Base-by-base conservation (phyloP, 2,113 vertebrate genomes). In the Hiodon alosoides region DNA sequence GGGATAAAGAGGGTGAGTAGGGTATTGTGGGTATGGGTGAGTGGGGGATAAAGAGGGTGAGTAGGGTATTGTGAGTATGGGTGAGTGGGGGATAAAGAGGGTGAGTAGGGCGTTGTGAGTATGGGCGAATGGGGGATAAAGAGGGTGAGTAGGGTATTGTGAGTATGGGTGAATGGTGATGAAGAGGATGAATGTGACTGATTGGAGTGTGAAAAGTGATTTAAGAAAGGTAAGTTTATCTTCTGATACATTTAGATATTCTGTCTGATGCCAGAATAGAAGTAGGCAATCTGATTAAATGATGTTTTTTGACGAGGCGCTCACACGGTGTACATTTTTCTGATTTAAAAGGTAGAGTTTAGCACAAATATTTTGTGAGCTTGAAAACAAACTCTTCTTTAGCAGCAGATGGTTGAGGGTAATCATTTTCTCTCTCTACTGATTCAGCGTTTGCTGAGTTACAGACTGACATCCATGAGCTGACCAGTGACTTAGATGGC, bases 381-480 rank as follows among this genome's bases (percentile, higher is more conserved):
- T 31, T 31, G 31, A 31, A 31, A 31, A 31, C 31, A 31, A 31
- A 31, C 31, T 31, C 31, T 31, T n/a, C 17, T 61, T 61, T 2
- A 61, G 17, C 14, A 10, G 60, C 14, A 61, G 17, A 61, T 61
- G 60, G 60, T 16, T n/a, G 60, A n/a, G 17, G 14, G 60, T 61
- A 61, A 61, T n/a, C 6, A 16, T 14, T 73, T 13, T 0, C 51
- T 71, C 47, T 76, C 7, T 81, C 3, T 50, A 79, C 57, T 79
- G 5, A 55, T 31, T 83, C 79, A 96, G 97, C 97, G 47, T 99
- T 99, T 88, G 97, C 97, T 1, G 97, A 99, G 87, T 91, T 99
- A 0, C 96, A 99, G 87, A 99, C 97, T 0, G 97, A 99, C 83
- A 99, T 99, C 78, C 96, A 99, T 0, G 97, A 99, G 82, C 76